Conservation (phyloP, 2,797 vertebrate species). For the Rallus crepitans region DNA sequence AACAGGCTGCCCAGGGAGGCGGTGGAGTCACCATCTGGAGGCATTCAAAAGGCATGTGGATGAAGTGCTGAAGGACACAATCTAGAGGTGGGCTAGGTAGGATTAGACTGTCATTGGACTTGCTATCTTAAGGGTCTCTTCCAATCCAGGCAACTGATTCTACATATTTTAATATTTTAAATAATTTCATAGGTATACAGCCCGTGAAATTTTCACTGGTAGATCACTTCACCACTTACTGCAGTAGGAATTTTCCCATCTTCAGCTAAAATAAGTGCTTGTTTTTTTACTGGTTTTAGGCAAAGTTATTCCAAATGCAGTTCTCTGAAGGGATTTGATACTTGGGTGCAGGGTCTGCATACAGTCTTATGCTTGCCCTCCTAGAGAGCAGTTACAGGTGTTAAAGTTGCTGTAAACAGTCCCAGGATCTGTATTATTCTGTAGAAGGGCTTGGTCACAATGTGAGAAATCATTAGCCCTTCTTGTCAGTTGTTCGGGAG, state of each 20-base stretch:
- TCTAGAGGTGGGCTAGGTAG: no score
- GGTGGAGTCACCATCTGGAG: no score
- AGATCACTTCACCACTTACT: neutral
- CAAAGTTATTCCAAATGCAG: neutral
- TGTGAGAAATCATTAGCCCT: slow-evolving; percentile 20
- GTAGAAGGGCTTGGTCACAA: neutral
- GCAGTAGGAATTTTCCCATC: neutral
- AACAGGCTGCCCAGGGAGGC: no score
- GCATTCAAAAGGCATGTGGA: no score
- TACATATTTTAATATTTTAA: neutral
- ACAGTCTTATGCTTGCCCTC: neutral
- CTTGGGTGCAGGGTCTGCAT: neutral
- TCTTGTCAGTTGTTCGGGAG: slow-evolving; percentile 36
- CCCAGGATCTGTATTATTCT: neutral
- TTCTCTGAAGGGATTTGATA: neutral
- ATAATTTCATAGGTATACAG: neutral
- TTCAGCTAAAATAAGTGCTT: neutral
- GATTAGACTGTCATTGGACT: no score
- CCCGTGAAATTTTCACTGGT: neutral
- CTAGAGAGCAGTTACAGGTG: slow-evolving; percentile 39
- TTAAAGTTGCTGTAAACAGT: slow-evolving; percentile 19
- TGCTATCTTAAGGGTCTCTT: no score
- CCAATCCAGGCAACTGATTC: no score
- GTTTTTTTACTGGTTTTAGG: neutral
- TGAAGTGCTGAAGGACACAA: no score